phyloP scores from a whole-genome alignment of 2,113 vertebrate genomes.

The Rhynchomys soricoides region DNA sequence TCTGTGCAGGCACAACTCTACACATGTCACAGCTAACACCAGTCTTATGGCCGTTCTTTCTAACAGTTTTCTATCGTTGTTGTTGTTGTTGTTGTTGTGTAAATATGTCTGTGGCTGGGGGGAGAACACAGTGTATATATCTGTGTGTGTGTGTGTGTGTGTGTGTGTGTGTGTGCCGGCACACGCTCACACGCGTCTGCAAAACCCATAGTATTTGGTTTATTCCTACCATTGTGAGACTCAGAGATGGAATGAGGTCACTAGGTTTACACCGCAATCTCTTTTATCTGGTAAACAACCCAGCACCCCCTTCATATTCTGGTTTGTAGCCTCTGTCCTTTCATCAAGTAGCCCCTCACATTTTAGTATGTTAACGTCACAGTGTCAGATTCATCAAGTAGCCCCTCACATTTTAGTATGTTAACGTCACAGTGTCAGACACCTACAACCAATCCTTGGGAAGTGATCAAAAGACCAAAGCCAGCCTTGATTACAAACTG shows the following conservation, averaged over 20 bases:
- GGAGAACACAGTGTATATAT: background rate
- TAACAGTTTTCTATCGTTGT: background rate
- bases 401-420: background rate
- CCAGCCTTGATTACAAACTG: background rate
- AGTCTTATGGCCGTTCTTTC: background rate
- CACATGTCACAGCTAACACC: background rate
- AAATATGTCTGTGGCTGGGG: background rate
- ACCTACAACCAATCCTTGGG: background rate
- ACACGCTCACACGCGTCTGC: background rate
- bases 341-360: background rate
- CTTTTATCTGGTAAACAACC: background rate
- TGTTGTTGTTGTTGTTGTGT: background rate
- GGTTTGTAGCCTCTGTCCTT: background rate
- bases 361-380: no score
- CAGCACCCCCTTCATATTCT: background rate
- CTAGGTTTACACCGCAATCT: background rate
- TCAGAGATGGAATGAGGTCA: background rate
- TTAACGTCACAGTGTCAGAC: background rate
- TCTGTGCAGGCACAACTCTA: rapidly evolving
- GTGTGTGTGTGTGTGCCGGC: background rate
- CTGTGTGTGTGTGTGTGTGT: background rate
- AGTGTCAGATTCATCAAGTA: background rate
- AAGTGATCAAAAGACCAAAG: background rate
- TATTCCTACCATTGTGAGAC: background rate
- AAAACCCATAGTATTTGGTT: background rate